phyloP scores from a whole-genome alignment of 2,113 vertebrate species.

The Cygnus atratus region DNA sequence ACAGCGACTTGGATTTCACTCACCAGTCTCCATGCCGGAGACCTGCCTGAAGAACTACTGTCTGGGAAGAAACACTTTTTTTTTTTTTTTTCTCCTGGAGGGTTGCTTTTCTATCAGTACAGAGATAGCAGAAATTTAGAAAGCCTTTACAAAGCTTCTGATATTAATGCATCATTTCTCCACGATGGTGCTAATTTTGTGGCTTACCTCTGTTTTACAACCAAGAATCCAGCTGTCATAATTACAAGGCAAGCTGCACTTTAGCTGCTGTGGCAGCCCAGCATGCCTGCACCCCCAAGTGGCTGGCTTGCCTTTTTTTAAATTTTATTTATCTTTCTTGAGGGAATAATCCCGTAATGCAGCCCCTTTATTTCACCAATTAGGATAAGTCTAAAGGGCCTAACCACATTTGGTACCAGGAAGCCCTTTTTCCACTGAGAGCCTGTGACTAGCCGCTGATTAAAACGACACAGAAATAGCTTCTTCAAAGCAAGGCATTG shows the following conservation, averaged over 20 bases:
- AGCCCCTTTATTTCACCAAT: conserved; percentile 24
- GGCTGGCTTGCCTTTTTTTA: conserved; percentile 12
- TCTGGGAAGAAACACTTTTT: neutral
- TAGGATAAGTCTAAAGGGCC: conserved; percentile 34
- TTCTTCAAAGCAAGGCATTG: conserved; percentile 38
- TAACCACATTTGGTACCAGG: neutral
- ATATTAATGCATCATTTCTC: neutral
- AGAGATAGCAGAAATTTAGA: neutral
- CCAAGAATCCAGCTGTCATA: conserved; percentile 39
- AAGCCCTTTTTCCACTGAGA: conserved; percentile 4
- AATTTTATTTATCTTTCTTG: neutral
- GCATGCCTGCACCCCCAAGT: conserved; percentile 62
- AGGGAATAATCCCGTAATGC: neutral
- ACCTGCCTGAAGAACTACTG: neutral
- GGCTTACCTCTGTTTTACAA: conserved; percentile 46
- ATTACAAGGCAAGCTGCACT: conserved; percentile 22
- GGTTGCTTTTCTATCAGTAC: neutral
- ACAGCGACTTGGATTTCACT: neutral
- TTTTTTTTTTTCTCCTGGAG: neutral
- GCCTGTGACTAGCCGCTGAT: conserved; percentile 41
- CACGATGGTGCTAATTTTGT: neutral
- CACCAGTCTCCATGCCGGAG: neutral
- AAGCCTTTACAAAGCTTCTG: neutral
- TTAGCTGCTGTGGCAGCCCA: conserved; percentile 38
- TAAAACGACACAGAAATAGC: conserved; percentile 25